These are phyloP conservation scores for Garra rufa DNA, from an alignment of 2,113 vertebrate genomes.

Conservation along the genomic window DNA sequence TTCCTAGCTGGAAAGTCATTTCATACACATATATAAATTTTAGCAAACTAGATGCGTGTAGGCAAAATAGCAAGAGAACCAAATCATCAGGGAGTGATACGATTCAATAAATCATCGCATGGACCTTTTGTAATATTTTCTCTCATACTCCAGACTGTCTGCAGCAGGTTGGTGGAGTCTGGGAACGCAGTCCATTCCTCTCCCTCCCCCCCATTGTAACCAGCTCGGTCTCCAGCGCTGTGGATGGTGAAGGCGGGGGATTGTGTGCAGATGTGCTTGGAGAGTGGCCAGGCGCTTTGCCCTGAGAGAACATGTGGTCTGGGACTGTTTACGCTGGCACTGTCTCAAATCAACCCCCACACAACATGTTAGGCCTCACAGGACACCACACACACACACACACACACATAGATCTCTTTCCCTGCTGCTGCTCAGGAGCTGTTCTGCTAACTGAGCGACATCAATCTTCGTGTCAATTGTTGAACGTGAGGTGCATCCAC, in stretches of 20 bases:
- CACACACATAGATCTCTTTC: constrained; percentile 46
- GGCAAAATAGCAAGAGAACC: neutral
- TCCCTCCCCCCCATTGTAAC: neutral
- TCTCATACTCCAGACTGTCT: constrained; percentile 38
- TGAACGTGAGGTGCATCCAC: constrained; percentile 5
- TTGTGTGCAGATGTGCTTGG: constrained; percentile 83
- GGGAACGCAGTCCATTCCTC: constrained; percentile 46
- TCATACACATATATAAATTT: neutral
- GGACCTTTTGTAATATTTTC: constrained; percentile 28
- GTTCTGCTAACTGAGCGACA: constrained; percentile 37
- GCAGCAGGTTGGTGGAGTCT: constrained; percentile 60
- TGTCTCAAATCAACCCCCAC: constrained; percentile 78
- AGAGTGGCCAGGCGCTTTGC: constrained; percentile 76
- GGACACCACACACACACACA: constrained; percentile 56
- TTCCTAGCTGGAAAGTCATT: neutral
- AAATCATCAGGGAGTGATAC: neutral
- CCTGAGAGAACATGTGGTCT: constrained; percentile 83
- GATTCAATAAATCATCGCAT: neutral
- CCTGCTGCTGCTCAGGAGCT: neutral
- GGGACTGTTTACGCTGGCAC: constrained; percentile 81
- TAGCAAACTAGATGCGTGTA: neutral
- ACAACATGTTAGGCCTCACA: constrained; percentile 69
- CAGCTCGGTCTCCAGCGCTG: constrained; percentile 63
- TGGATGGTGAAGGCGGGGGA: constrained; percentile 67
- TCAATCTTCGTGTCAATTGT: constrained; percentile 19